Percentiles rank a stretch among this genome's conserved stretches.
These are phyloP conservation scores for Sebastes oblongus DNA, from an alignment of 2,797 vertebrate species.

Conservation along the genomic window DNA sequence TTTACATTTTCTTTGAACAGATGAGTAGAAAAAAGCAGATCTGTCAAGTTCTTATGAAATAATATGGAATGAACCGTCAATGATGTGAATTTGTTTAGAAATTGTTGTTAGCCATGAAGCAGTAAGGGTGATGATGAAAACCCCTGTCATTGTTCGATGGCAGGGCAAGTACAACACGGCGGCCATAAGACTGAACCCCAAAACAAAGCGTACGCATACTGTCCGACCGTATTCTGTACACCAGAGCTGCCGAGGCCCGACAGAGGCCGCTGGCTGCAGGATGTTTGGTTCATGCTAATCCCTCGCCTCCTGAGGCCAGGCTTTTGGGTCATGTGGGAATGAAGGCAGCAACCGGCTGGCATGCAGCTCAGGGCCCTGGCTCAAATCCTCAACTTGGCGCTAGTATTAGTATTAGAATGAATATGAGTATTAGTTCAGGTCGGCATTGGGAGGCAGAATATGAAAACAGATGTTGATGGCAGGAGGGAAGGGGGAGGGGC, in stretches of 20 bases:
- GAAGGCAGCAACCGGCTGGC: conserved; percentile 74
- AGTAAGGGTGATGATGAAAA: background rate
- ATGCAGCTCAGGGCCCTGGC: conserved; percentile 73
- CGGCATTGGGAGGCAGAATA: conserved; percentile 80
- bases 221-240: conserved; percentile 40
- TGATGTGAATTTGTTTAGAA: background rate
- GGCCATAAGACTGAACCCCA: background rate
- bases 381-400: conserved; percentile 77
- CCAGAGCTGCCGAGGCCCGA: conserved; percentile 28
- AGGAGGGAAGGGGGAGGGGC: conserved; percentile 69
- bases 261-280: conserved; percentile 58
- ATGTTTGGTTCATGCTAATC: conserved; percentile 74
- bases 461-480: conserved; percentile 81
- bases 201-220: conserved; percentile 17
- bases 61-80: background rate
- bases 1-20: conserved; percentile 42
- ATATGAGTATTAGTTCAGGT: conserved; percentile 79
- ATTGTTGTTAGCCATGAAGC: background rate
- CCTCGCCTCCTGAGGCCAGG: conserved; percentile 68
- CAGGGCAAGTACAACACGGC: background rate
- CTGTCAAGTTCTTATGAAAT: conserved; percentile 7
- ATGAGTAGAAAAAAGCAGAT: background rate
- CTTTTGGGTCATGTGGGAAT: conserved; percentile 78
- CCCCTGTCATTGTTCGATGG: background rate
- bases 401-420: conserved; percentile 78